phyloP scores from a whole-genome alignment of 1,140 invertebrate genomes.

The Delia radicum region DNA sequence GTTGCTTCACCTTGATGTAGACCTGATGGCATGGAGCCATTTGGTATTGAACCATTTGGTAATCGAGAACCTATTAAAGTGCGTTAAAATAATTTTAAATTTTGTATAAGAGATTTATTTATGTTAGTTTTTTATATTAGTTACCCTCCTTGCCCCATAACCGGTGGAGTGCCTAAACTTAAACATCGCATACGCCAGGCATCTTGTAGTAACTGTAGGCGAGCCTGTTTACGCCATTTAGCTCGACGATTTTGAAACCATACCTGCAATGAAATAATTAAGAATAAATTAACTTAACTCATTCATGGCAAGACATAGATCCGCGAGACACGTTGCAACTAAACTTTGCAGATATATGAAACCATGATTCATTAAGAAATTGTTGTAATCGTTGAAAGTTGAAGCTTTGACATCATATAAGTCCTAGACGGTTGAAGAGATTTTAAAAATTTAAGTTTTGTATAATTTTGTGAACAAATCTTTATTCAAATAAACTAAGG shows the following conservation, averaged over 20 bases:
- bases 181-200: constrained; percentile 87
- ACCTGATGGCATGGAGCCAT: background rate
- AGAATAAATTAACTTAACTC: too few relatives aligned
- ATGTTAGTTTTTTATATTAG: too few relatives aligned
- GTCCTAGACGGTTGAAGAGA: too few relatives aligned
- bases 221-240: constrained; percentile 84
- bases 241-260: constrained; percentile 89
- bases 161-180: constrained; percentile 66
- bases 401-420: too few relatives aligned
- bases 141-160: constrained; percentile 57
- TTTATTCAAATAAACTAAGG: too few relatives aligned
- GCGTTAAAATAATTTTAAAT: background rate
- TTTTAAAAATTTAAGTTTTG: too few relatives aligned
- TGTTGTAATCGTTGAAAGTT: too few relatives aligned
- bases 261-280: constrained; percentile 62
- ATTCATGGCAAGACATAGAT: too few relatives aligned
- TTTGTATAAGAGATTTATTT: background rate
- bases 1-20: background rate
- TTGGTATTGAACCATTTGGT: background rate
- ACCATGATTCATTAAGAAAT: too few relatives aligned
- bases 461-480: too few relatives aligned
- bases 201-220: constrained; percentile 81
- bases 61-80: background rate
- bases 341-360: too few relatives aligned
- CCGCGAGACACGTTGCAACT: too few relatives aligned